Base-by-base conservation (phyloP, 2,888 invertebrate genomes). In the Lithophane semibrunnea region DNA sequence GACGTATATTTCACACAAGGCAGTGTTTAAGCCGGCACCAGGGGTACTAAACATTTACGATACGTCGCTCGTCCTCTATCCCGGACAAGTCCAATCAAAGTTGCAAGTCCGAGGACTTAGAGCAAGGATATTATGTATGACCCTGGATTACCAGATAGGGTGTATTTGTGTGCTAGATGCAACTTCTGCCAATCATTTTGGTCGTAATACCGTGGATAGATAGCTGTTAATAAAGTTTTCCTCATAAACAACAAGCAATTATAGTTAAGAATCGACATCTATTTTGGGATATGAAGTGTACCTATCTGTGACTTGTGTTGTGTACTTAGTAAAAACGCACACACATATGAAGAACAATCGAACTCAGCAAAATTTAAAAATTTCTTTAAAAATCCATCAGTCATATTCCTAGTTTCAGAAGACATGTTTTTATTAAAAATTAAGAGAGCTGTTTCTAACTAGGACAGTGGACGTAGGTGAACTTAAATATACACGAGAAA, bases 101-200 rank as follows among this genome's bases (percentile, higher is more conserved):
- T 93, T 93, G 90, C 89, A 90, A 92, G 92, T 89, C 92, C 88
- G 72, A 83, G 90, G 92, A 91, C 90, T 93, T 92, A 88, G 88
- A 89, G 78, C 86, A 83, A 87, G 77, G 85, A 82, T 86, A 88
- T 91, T 89, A 89, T 86, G 87, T 78, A 82, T 80, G 76, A 75
- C 66, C 65, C 70, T 49, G 69, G 83, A 84, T 86, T 88, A 85
- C 37, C 63, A 68, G 64, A 86, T 77, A 74, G 72, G 74, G 69
- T 77, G 69, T 77, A 61, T 78, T 85, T 82, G 79, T 65, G 82
- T 42, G 37, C 61, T 60, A 60, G 66, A 75, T 85, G 83, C 83
- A 85, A 85, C 68, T 85, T 81, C 54, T 72, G 58, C 56, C 58
- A 77, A 64, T 75, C 49, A 67, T 74, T 78, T 69, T 63, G 37